Percentiles rank a stretch among this genome's conserved stretches.
phyloP scores from a whole-genome alignment of 2,797 vertebrate genomes.

The Acanthopagrus latus region DNA sequence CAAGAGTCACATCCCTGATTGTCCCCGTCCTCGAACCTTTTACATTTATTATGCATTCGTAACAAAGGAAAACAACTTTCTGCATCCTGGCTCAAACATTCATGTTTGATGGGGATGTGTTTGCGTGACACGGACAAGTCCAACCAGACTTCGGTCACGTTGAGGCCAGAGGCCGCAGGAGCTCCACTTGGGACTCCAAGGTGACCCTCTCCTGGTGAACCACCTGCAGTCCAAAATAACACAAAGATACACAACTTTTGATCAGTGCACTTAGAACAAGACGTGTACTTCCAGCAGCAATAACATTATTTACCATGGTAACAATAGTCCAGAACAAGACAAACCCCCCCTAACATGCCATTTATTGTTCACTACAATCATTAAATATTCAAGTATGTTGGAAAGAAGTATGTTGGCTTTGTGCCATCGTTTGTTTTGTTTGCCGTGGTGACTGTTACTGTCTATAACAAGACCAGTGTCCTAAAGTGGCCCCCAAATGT shows the following conservation, averaged over 20 bases:
- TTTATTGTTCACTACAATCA: not conserved
- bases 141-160: constrained; percentile 79
- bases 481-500: not conserved
- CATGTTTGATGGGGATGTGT: not conserved
- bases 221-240: constrained; percentile 82
- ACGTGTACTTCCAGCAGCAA: not conserved
- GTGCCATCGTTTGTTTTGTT: too few relatives aligned
- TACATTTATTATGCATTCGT: constrained; percentile 19
- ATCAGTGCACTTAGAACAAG: constrained; percentile 23
- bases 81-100: constrained; percentile 30
- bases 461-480: too few relatives aligned
- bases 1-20: constrained; percentile 9
- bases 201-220: constrained; percentile 94
- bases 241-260: constrained; percentile 45
- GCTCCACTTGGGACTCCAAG: constrained; percentile 94
- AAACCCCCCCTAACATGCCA: not conserved
- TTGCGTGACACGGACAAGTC: not conserved
- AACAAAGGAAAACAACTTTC: constrained; percentile 22
- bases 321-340: constrained; percentile 12
- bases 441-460: too few relatives aligned
- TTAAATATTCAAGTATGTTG: not conserved
- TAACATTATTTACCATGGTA: constrained; percentile 17
- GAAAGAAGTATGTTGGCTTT: too few relatives aligned
- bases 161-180: constrained; percentile 90
- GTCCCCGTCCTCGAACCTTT: constrained; percentile 36